Percentiles rank a stretch among this genome's conserved stretches.
Evolutionary conservation across 2,888 invertebrate genomes (phyloP).

Genomic region (Iphiclides podalirius): DNA sequence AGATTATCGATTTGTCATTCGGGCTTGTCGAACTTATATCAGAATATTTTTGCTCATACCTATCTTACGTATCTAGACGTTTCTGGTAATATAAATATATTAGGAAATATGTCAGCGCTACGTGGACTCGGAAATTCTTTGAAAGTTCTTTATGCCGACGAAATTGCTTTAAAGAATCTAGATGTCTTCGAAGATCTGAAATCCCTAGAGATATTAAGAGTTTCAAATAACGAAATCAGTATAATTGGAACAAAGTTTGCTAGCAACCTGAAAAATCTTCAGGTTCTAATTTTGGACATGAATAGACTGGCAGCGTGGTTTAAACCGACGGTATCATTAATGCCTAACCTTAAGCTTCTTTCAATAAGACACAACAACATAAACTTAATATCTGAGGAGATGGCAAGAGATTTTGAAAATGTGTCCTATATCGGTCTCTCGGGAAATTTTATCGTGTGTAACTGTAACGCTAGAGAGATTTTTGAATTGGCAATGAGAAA

Average conservation of each 20-base stretch:
- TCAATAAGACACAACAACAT: conserved; percentile 76
- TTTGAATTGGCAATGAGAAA: conserved; percentile 51
- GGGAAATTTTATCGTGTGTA: conserved; percentile 81
- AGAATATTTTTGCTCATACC: conserved; percentile 59
- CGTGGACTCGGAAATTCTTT: conserved; percentile 60
- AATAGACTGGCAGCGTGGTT: conserved; percentile 81
- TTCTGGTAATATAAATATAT: conserved; percentile 72
- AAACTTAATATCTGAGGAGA: conserved; percentile 75
- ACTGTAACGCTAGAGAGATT: conserved; percentile 76
- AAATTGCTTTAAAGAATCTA: conserved; percentile 56
- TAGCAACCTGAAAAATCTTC: conserved; percentile 51
- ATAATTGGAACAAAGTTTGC: conserved; percentile 46
- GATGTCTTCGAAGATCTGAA: conserved; percentile 53
- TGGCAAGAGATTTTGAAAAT: conserved; percentile 75
- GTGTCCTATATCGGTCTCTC: conserved; percentile 73
- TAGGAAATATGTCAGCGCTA: conserved; percentile 49
- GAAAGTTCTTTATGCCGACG: conserved; percentile 64
- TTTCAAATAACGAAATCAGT: conserved; percentile 74
- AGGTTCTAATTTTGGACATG: conserved; percentile 69
- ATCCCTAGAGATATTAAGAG: conserved; percentile 65
- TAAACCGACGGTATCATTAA: conserved; percentile 50
- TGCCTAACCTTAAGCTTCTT: conserved; percentile 60
- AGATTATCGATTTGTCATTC: conserved; percentile 66
- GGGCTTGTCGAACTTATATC: conserved; percentile 50
- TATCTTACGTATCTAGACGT: conserved; percentile 72